A percentile compares a stretch with the other conserved stretches of the same genome.
Conservation (phyloP, 1,140 invertebrate genomes). For the Plutomurus gul region DNA sequence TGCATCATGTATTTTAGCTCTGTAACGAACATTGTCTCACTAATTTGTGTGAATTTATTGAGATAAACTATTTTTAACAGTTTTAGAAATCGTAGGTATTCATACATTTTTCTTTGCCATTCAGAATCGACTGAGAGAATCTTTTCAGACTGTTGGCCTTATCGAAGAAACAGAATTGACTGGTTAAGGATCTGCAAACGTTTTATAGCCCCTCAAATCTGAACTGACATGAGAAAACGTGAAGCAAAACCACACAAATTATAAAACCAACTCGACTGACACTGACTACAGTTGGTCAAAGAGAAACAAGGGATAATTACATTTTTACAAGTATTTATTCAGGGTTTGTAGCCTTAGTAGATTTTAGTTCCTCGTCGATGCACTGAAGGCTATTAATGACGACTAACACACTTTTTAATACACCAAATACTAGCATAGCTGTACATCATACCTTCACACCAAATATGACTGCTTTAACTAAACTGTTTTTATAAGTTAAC, state of each 20-base stretch:
- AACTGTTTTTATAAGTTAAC: too few species aligned
- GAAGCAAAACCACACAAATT: too few species aligned
- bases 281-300: neutral
- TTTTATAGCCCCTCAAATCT: neutral
- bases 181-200: neutral
- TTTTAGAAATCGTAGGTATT: neutral
- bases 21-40: too few species aligned
- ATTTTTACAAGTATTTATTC: neutral
- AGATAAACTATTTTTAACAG: neutral
- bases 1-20: too few species aligned
- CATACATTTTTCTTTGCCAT: neutral
- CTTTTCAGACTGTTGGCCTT: neutral
- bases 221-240: neutral
- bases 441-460: too few species aligned
- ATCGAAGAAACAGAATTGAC: neutral
- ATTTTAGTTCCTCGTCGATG: neutral
- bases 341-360: neutral
- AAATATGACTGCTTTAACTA: too few species aligned
- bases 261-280: neutral
- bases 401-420: neutral
- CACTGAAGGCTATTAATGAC: neutral
- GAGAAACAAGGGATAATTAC: neutral
- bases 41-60: too few species aligned
- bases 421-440: neutral
- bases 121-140: neutral